Evolutionary conservation across 2,113 vertebrate species (phyloP).

Genomic region (Bufo gargarizans): DNA sequence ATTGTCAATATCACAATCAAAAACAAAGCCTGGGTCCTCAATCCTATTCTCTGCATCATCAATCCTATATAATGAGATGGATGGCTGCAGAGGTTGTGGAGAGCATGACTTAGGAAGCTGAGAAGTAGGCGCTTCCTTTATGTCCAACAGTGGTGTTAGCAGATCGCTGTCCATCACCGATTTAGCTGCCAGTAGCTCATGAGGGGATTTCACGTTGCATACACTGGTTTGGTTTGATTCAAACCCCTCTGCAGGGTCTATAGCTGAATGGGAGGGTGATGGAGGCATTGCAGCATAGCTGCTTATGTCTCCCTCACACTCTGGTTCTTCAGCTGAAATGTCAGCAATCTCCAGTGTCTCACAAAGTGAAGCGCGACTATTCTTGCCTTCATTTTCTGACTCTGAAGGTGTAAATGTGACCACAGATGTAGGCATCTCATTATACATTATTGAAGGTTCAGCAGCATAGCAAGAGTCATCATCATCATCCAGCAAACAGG

Average conservation of each 20-base stretch:
- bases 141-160: not conserved
- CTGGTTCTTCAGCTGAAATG: not conserved
- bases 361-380: not conserved
- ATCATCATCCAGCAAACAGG: constrained; percentile 66
- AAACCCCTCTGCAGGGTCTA: not conserved
- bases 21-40: too few relatives aligned
- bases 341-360: not conserved
- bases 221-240: not conserved
- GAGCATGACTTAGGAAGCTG: not conserved
- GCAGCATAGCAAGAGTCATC: constrained; percentile 60
- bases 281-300: constrained; percentile 50
- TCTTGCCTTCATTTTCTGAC: not conserved
- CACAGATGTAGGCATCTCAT: not conserved
- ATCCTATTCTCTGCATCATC: too few relatives aligned
- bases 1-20: too few relatives aligned
- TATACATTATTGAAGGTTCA: not conserved
- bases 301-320: not conserved
- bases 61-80: too few relatives aligned
- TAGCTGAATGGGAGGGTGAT: not conserved
- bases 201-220: not conserved
- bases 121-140: not conserved
- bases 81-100: not conserved
- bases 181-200: not conserved
- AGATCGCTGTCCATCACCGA: not conserved
- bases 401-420: not conserved